These are phyloP conservation scores for Sepiola atlantica DNA, from an alignment of 2,888 invertebrate species.

Conservation along the genomic window DNA sequence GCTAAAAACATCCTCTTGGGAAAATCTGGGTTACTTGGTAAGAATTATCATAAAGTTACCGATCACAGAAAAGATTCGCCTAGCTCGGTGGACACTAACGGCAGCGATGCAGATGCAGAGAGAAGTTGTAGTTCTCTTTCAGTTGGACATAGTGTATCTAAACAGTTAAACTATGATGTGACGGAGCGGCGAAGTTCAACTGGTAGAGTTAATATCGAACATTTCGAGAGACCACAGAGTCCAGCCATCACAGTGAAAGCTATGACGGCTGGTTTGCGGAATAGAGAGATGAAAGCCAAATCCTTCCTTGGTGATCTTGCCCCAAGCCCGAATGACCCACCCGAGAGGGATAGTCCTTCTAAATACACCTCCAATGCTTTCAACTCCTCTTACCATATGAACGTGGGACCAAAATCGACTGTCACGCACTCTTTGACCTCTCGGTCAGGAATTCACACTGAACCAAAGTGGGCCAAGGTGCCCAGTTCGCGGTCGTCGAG, in stretches of 20 bases:
- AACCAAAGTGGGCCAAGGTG: slow-evolving; percentile 8
- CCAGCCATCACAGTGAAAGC: slow-evolving; percentile 59
- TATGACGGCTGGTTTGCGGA: slow-evolving; percentile 60
- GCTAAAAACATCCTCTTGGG: slow-evolving; percentile 68
- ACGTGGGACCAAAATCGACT: slow-evolving; percentile 36
- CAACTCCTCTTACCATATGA: slow-evolving; percentile 22
- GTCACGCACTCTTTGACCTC: neutral
- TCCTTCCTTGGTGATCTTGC: slow-evolving; percentile 54
- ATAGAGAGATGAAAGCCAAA: slow-evolving; percentile 51
- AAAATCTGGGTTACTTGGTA: slow-evolving; percentile 63
- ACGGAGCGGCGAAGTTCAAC: slow-evolving; percentile 51
- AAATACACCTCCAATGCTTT: neutral
- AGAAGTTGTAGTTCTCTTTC: neutral
- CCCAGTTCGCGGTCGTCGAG: neutral
- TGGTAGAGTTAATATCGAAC: neutral
- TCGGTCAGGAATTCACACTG: neutral
- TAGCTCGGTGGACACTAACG: slow-evolving; percentile 34
- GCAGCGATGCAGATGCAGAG: slow-evolving; percentile 14
- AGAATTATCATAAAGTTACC: slow-evolving; percentile 49
- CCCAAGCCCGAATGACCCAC: slow-evolving; percentile 63
- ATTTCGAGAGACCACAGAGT: slow-evolving; percentile 52
- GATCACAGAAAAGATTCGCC: slow-evolving; percentile 16
- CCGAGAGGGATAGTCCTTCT: slow-evolving; percentile 60
- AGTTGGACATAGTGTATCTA: neutral
- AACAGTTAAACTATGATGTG: slow-evolving; percentile 34